These are phyloP conservation scores for Manduca sexta DNA, from an alignment of 1,140 invertebrate genomes.

Conservation along the genomic window DNA sequence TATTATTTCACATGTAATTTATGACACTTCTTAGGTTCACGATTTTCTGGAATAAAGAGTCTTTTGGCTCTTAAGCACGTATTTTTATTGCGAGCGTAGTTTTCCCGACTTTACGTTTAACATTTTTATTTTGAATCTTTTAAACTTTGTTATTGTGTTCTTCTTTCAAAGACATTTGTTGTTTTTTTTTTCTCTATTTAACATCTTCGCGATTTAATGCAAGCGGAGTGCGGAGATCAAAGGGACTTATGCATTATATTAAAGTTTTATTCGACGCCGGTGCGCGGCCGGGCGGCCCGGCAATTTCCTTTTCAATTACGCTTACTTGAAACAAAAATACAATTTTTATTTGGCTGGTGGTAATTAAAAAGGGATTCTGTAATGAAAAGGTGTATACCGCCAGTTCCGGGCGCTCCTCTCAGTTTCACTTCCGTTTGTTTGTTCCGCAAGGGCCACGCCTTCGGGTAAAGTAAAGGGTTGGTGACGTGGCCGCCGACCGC, in stretches of 20 bases:
- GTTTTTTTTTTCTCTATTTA: constrained; percentile 12
- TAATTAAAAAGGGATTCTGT: constrained; percentile 72
- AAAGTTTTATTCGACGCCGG: constrained; percentile 64
- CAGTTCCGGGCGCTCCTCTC: constrained; percentile 65
- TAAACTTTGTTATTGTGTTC: background rate
- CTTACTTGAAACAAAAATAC: constrained; percentile 71
- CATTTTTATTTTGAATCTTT: constrained; percentile 11
- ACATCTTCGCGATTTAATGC: constrained; percentile 54
- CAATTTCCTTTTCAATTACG: constrained; percentile 73
- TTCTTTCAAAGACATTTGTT: constrained; percentile 3
- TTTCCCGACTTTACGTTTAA: constrained; percentile 14
- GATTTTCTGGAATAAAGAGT: constrained; percentile 36
- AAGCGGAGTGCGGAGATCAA: constrained; percentile 66
- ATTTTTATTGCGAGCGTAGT: constrained; percentile 25
- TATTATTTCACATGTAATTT: constrained; percentile 69
- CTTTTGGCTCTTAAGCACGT: constrained; percentile 34
- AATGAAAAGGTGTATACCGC: constrained; percentile 71
- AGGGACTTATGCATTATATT: constrained; percentile 69
- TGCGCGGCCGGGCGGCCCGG: constrained; percentile 46
- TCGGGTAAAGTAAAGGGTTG: constrained; percentile 57
- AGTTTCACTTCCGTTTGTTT: constrained; percentile 71
- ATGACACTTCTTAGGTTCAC: constrained; percentile 50
- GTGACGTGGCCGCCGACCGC: constrained; percentile 9
- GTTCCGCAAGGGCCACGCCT: constrained; percentile 58
- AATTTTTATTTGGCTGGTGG: constrained; percentile 69